Conservation (phyloP, 2,797 vertebrate genomes). For the Rhinoraja longicauda region DNA sequence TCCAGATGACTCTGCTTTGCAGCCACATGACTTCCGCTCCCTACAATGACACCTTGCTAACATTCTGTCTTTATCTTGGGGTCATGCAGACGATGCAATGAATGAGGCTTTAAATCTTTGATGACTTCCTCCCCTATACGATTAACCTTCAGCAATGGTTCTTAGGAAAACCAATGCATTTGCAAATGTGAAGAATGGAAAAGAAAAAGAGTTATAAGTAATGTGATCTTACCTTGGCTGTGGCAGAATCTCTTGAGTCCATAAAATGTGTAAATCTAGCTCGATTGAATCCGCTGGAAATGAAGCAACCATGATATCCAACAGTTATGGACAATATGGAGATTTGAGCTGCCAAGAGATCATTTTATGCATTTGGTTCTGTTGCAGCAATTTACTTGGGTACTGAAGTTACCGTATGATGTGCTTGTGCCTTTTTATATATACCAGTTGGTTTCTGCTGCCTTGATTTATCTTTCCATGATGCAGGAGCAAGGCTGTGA, state of each 20-base stretch:
- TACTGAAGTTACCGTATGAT: not conserved
- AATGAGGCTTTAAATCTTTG: not conserved
- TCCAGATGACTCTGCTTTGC: constrained; percentile 3
- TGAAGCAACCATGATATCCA: not conserved
- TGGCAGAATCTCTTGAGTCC: not conserved
- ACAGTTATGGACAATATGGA: not conserved
- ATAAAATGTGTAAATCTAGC: not conserved
- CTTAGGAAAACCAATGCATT: not conserved
- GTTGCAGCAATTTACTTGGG: not conserved
- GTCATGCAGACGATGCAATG: not conserved
- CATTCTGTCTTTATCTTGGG: constrained; percentile 5
- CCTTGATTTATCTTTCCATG: not conserved
- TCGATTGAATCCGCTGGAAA: not conserved
- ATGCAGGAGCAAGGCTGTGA: not conserved
- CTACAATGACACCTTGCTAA: not conserved
- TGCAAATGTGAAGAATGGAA: not conserved
- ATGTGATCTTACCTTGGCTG: not conserved
- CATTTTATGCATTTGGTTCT: not conserved
- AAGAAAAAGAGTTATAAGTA: not conserved
- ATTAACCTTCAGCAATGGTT: not conserved
- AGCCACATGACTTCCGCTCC: not conserved
- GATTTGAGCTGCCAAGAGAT: not conserved
- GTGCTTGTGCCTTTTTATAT: not conserved
- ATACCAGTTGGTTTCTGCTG: not conserved
- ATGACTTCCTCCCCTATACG: not conserved